phyloP scores from a whole-genome alignment of 2,113 vertebrate species.

The Trochalopteron elliotii region DNA sequence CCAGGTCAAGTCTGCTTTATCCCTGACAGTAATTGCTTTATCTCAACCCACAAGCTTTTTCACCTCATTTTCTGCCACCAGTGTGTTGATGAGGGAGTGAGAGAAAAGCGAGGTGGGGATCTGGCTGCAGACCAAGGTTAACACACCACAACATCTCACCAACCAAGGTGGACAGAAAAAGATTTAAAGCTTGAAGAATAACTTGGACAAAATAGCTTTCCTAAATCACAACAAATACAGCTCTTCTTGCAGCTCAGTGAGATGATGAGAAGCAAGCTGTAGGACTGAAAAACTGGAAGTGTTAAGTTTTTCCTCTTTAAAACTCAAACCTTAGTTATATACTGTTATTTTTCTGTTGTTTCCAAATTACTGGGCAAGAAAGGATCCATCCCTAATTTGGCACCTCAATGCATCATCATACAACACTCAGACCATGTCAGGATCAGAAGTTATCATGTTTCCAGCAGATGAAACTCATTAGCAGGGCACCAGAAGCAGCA shows the following conservation, averaged over 20 bases:
- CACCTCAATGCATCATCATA: not conserved
- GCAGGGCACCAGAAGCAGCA: not conserved
- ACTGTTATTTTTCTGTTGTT: not conserved
- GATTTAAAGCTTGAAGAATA: not conserved
- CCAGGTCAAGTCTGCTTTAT: not conserved
- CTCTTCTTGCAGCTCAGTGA: not conserved
- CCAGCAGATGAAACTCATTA: not conserved
- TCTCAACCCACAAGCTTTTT: not conserved
- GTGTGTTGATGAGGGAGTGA: not conserved
- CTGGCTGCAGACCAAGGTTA: not conserved
- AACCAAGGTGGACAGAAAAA: not conserved
- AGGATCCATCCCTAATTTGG: not conserved
- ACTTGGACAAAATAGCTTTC: not conserved
- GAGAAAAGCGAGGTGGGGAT: not conserved
- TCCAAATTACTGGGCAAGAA: not conserved
- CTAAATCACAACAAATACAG: not conserved
- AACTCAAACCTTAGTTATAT: not conserved
- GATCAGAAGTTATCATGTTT: not conserved
- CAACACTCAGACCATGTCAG: not conserved
- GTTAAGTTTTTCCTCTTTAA: not conserved
- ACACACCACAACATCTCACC: not conserved
- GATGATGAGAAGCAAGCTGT: not conserved
- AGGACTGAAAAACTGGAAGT: not conserved
- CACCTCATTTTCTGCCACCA: not conserved
- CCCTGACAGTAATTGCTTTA: not conserved